Evolutionary conservation across 2,113 vertebrate species (phyloP).

Genomic region (Pagrus major): DNA sequence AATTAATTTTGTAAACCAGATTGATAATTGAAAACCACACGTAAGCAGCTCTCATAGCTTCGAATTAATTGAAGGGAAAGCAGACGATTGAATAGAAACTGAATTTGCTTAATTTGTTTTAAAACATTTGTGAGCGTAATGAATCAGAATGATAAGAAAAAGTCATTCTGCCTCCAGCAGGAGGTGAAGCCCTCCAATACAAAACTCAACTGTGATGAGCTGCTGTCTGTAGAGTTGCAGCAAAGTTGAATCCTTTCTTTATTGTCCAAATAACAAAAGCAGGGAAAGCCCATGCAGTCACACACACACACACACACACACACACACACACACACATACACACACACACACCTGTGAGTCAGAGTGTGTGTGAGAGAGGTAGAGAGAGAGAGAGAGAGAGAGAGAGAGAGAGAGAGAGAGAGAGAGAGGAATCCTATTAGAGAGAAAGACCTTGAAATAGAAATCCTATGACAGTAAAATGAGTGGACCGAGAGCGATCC

Average conservation of each 20-base stretch:
- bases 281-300: background rate
- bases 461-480: constrained; percentile 30
- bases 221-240: too few species aligned
- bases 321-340: background rate
- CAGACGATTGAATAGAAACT: too few species aligned
- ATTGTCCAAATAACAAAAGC: background rate
- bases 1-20: too few species aligned
- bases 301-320: background rate
- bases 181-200: background rate
- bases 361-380: background rate
- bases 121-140: too few species aligned
- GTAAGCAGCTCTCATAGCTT: too few species aligned
- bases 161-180: too few species aligned
- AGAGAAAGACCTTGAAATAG: constrained; percentile 25
- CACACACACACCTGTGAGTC: background rate
- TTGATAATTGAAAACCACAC: too few species aligned
- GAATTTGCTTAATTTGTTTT: too few species aligned
- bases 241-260: background rate
- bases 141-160: too few species aligned
- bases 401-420: background rate
- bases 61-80: too few species aligned
- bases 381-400: background rate
- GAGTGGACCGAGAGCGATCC: constrained; percentile 32
- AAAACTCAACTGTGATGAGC: background rate
- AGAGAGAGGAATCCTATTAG: constrained; percentile 11